Conservation (phyloP, 2,113 vertebrate species). For the Phalacrocorax aristotelis region DNA sequence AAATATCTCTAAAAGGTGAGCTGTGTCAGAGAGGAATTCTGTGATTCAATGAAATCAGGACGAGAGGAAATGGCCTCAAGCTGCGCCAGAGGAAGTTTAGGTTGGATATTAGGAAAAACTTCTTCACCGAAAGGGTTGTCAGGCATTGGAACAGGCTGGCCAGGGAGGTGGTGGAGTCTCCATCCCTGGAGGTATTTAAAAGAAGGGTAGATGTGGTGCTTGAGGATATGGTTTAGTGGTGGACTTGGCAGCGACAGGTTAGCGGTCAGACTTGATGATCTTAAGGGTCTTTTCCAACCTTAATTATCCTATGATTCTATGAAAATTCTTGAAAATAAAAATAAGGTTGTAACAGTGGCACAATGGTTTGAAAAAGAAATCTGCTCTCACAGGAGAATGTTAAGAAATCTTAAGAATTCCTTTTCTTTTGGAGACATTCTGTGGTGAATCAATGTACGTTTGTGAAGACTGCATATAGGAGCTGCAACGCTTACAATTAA, state of each 20-base stretch:
- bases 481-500: conserved; percentile 32
- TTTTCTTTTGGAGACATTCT: conserved; percentile 27
- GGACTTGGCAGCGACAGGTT: too few relatives aligned
- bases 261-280: too few relatives aligned
- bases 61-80: too few relatives aligned
- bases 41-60: background rate
- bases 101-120: too few relatives aligned
- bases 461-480: background rate
- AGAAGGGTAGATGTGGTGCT: too few relatives aligned
- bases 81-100: too few relatives aligned
- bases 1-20: conserved; percentile 41
- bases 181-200: too few relatives aligned
- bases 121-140: too few relatives aligned
- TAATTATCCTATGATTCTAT: background rate
- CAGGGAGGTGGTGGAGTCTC: too few relatives aligned
- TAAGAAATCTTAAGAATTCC: conserved; percentile 36
- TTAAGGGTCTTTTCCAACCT: too few relatives aligned
- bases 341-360: background rate
- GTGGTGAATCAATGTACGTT: conserved; percentile 20
- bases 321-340: conserved; percentile 58
- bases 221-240: too few relatives aligned
- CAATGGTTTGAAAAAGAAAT: background rate
- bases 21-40: conserved; percentile 25
- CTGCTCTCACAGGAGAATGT: background rate
- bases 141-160: too few relatives aligned